Conservation (phyloP, 2,888 invertebrate species). For the Archips xylosteana region DNA sequence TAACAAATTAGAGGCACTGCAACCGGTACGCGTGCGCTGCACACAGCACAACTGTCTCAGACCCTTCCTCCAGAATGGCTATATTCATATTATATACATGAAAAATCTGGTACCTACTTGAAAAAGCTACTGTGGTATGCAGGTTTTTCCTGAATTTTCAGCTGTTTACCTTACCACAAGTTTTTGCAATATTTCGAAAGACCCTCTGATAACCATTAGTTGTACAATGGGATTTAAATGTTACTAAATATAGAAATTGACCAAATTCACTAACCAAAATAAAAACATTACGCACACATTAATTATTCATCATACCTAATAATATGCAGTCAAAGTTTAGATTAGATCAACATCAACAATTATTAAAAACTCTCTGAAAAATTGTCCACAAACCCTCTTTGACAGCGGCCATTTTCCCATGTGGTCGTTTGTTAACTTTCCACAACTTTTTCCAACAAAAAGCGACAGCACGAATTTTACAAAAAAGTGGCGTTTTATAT, state of each 20-base stretch:
- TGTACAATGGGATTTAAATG: no score
- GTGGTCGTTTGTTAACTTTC: slow-evolving; percentile 36
- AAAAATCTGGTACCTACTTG: no score
- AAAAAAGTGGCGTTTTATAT: slow-evolving; percentile 55
- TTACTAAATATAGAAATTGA: not conserved
- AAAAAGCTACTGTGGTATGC: no score
- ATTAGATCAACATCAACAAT: slow-evolving; percentile 22
- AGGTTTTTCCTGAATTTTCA: no score
- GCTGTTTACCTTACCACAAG: no score
- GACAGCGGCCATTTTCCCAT: slow-evolving; percentile 17
- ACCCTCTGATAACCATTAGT: no score
- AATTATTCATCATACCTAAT: not conserved
- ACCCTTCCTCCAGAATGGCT: no score
- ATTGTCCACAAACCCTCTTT: slow-evolving; percentile 16
- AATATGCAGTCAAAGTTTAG: slow-evolving; percentile 6
- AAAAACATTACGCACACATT: not conserved
- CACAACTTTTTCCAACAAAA: slow-evolving; percentile 43
- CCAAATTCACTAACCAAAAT: not conserved
- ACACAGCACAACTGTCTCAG: no score
- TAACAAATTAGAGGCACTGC: no score
- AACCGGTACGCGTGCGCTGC: no score
- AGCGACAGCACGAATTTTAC: slow-evolving; percentile 47
- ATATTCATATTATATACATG: no score
- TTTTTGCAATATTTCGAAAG: no score
- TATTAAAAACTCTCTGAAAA: slow-evolving; percentile 26